A percentile compares a stretch with the other conserved stretches of the same genome.
phyloP scores from a whole-genome alignment of 2,888 invertebrate genomes.

The Cephalotes varians region DNA sequence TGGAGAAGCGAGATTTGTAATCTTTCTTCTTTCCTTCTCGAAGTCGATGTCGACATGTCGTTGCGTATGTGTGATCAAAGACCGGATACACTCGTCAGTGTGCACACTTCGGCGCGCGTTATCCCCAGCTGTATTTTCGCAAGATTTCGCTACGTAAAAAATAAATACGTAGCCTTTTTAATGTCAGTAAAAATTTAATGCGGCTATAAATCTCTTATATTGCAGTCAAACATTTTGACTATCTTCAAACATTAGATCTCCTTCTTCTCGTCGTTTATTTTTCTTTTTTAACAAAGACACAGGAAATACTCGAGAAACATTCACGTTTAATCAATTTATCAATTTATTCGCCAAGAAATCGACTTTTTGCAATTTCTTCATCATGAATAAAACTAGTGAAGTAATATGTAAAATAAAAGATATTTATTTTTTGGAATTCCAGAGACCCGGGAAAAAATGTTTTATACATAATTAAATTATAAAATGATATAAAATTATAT shows the following conservation, averaged over 20 bases:
- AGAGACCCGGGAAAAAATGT: too few relatives aligned
- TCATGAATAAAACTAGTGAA: neutral
- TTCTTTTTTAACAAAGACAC: neutral
- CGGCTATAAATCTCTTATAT: neutral
- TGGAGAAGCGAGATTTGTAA: neutral
- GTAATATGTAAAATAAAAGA: neutral
- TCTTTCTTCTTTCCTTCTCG: neutral
- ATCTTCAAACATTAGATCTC: neutral
- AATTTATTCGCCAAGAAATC: neutral
- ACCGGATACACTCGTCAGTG: slow-evolving; percentile 16
- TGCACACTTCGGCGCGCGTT: neutral
- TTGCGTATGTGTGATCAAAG: neutral
- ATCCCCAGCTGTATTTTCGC: neutral
- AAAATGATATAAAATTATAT: too few relatives aligned
- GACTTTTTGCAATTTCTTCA: neutral
- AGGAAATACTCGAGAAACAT: neutral
- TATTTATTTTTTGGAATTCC: neutral
- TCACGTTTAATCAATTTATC: neutral
- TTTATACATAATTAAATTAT: too few relatives aligned
- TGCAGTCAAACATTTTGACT: neutral
- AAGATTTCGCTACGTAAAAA: neutral
- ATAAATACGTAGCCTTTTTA: neutral
- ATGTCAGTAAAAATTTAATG: neutral
- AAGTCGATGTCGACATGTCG: neutral
- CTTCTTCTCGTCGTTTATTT: neutral